A percentile compares a stretch with the other conserved stretches of the same genome.
phyloP scores from a whole-genome alignment of 2,113 vertebrate genomes.

The Bubo scandiacus region DNA sequence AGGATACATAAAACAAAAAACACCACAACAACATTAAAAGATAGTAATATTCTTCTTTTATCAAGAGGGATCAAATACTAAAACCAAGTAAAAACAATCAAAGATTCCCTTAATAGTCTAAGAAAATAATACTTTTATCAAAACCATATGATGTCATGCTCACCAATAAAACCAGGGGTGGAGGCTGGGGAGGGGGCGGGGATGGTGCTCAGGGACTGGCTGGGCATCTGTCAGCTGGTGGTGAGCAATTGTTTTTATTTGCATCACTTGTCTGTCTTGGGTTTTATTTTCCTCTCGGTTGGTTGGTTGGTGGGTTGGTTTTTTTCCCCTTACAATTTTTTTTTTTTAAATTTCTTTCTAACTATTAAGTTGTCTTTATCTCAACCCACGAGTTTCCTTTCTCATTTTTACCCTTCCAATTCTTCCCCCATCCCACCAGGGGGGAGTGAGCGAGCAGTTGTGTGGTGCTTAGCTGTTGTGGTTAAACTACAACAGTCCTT shows the following conservation, averaged over 20 bases:
- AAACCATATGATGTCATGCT: not conserved
- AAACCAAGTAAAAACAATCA: not conserved
- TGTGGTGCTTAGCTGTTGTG: not conserved
- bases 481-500: not conserved
- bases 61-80: not conserved
- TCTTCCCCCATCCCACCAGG: too few species aligned
- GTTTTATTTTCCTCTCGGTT: not conserved
- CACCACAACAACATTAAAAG: not conserved
- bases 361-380: not conserved
- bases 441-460: too few species aligned
- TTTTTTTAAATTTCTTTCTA: not conserved
- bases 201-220: too few species aligned
- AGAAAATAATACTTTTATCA: not conserved
- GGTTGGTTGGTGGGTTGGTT: not conserved
- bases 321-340: not conserved
- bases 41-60: not conserved
- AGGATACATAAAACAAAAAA: not conserved
- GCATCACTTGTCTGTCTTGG: not conserved
- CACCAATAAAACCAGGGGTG: too few species aligned
- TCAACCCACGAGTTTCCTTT: not conserved
- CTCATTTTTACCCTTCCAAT: too few species aligned
- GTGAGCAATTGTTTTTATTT: too few species aligned
- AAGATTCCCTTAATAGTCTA: not conserved
- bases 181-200: too few species aligned
- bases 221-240: too few species aligned